A percentile compares a stretch with the other conserved stretches of the same genome.
These are phyloP conservation scores for Glossophaga mutica DNA, from an alignment of 2,797 vertebrate species.

Conservation along the genomic window DNA sequence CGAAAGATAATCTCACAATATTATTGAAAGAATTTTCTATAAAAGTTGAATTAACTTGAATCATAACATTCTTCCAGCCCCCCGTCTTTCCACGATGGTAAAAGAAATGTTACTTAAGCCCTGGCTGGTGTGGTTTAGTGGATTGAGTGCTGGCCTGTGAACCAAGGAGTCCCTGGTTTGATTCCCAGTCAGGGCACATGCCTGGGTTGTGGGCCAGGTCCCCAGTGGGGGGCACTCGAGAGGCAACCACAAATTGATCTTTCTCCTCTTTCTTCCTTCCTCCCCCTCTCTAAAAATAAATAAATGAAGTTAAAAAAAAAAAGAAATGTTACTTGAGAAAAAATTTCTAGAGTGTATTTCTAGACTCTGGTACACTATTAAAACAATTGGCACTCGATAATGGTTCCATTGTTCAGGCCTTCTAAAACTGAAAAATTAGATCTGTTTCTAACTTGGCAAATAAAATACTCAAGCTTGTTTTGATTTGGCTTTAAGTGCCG, in stretches of 20 bases:
- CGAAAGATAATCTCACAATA: not conserved
- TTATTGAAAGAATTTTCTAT: not conserved
- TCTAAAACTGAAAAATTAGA: slow-evolving; percentile 3
- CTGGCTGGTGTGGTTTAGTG: no score
- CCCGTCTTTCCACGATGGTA: not conserved
- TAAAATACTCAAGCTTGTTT: not conserved
- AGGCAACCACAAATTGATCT: no score
- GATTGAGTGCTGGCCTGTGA: no score
- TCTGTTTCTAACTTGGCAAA: slow-evolving; percentile 4
- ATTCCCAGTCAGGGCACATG: no score
- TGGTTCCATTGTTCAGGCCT: not conserved
- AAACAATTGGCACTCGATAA: not conserved
- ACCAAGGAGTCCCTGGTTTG: no score
- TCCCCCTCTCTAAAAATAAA: no score
- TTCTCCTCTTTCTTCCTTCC: no score
- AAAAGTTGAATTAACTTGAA: slow-evolving; percentile 14
- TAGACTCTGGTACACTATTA: not conserved
- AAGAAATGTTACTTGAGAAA: not conserved
- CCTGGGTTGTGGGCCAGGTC: no score
- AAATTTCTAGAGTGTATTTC: not conserved
- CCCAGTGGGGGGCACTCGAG: no score
- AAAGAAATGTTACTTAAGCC: not conserved
- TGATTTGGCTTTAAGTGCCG: not conserved
- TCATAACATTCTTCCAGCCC: not conserved
- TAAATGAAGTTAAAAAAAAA: no score